phyloP scores from a whole-genome alignment of 2,113 vertebrate species.

The Eidolon helvum region DNA sequence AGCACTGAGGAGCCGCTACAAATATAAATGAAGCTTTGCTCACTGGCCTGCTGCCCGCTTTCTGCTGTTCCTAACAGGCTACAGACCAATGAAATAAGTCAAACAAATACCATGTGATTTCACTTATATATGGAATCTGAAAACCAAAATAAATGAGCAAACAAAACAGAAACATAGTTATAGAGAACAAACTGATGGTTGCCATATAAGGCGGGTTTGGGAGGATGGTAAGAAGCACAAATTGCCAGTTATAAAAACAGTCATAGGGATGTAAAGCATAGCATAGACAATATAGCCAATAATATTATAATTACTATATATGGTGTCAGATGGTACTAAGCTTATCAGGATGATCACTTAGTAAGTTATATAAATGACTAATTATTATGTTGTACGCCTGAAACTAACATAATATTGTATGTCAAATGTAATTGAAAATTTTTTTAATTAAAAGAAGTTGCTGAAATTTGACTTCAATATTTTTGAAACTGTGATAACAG shows the following conservation, averaged over 20 bases:
- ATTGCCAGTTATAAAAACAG: not conserved
- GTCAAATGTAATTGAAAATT: not conserved
- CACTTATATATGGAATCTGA: not conserved
- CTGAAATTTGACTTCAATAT: not conserved
- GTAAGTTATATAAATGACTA: not conserved
- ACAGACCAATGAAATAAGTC: no score
- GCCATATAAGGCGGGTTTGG: not conserved
- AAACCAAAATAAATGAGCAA: not conserved
- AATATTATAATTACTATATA: not conserved
- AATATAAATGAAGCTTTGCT: no score
- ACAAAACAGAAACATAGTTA: not conserved
- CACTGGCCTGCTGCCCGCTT: no score
- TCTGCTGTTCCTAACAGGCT: no score
- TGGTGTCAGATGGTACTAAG: not conserved
- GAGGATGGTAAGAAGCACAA: not conserved
- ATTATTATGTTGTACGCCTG: not conserved
- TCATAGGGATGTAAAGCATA: not conserved
- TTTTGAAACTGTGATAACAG: constrained; percentile 22
- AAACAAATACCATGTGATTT: no score
- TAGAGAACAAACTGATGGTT: not conserved
- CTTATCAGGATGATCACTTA: not conserved
- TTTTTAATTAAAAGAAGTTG: not conserved
- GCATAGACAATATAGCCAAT: not conserved
- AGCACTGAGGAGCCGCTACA: no score
- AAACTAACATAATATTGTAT: not conserved